These are phyloP conservation scores for Motacilla tschutschensis DNA, from an alignment of 2,113 vertebrate genomes.

Conservation along the genomic window DNA sequence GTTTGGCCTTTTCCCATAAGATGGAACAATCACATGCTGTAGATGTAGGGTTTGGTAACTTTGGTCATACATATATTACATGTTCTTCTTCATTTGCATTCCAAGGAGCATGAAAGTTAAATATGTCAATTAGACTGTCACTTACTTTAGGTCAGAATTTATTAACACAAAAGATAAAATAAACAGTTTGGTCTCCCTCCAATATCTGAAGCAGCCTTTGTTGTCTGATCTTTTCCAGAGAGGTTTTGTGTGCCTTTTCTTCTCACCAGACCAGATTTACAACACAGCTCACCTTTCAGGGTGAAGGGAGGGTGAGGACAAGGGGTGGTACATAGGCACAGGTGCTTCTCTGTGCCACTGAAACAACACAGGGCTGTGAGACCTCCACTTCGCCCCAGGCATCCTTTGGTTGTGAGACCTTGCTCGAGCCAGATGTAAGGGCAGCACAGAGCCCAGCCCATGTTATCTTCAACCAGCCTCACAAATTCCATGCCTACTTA, in stretches of 20 bases:
- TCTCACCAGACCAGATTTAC: background rate
- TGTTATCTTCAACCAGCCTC: background rate
- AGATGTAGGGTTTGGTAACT: background rate
- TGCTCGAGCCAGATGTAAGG: background rate
- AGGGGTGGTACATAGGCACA: background rate
- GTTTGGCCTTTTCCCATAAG: background rate
- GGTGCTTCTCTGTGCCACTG: background rate
- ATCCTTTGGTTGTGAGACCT: background rate
- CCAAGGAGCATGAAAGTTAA: background rate
- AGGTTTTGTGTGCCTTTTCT: background rate
- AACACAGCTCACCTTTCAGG: background rate
- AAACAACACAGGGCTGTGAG: background rate
- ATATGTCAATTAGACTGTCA: background rate
- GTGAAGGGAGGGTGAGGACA: background rate
- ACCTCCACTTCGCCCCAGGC: fast-evolving
- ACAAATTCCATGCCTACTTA: background rate
- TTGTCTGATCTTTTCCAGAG: background rate
- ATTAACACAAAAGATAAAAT: background rate
- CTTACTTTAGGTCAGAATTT: background rate
- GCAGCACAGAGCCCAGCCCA: background rate
- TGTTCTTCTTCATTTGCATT: background rate
- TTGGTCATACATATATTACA: background rate
- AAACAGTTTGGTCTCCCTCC: background rate
- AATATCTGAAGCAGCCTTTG: background rate
- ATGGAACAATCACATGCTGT: background rate